A percentile compares a stretch with the other conserved stretches of the same genome.
phyloP scores from a whole-genome alignment of 2,888 invertebrate genomes.

The Pseudococcus jackbeardsleyi region DNA sequence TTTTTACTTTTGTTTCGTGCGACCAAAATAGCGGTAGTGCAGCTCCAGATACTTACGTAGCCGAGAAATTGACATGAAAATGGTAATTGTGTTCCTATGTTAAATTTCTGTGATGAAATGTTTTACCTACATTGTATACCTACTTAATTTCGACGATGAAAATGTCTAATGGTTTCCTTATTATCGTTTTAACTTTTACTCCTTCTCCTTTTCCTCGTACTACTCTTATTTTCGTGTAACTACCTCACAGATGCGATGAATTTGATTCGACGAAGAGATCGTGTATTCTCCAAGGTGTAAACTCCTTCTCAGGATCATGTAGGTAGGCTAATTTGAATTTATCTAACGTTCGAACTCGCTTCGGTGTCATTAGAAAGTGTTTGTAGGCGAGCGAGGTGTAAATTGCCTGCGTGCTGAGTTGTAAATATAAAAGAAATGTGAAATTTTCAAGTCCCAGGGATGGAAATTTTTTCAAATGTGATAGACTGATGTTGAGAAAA shows the following conservation, averaged over 20 bases:
- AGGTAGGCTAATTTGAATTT: not conserved
- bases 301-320: conserved; percentile 1
- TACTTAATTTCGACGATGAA: not conserved
- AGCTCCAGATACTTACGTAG: not conserved
- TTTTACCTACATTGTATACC: conserved; percentile 35
- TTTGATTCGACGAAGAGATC: not conserved
- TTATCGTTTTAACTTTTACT: not conserved
- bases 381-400: not conserved
- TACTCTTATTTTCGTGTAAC: not conserved
- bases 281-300: not conserved
- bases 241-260: not conserved
- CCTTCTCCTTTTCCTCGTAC: not conserved
- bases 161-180: not conserved
- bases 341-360: not conserved
- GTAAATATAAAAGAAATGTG: not conserved
- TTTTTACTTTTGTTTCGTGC: not conserved
- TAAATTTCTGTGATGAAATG: conserved; percentile 52
- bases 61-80: conserved; percentile 20
- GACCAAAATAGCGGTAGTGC: not conserved
- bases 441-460: not conserved
- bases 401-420: not conserved
- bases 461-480: conserved; percentile 1
- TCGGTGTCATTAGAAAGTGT: not conserved
- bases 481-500: not conserved
- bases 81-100: conserved; percentile 55